These are phyloP conservation scores for Vulpes ferrilata DNA, from an alignment of 2,113 vertebrate genomes.

Conservation along the genomic window DNA sequence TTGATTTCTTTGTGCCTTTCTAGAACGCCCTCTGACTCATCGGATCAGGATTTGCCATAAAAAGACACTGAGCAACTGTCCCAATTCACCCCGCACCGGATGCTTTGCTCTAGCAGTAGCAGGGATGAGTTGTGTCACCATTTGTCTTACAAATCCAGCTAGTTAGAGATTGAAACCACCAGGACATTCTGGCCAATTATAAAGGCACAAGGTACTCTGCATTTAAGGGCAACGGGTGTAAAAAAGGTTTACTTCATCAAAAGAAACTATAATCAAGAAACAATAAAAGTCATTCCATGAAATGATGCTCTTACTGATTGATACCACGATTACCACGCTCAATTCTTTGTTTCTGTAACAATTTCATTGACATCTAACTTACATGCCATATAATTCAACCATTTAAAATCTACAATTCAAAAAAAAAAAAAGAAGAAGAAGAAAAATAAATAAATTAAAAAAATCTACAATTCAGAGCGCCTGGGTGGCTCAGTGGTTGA, in stretches of 20 bases:
- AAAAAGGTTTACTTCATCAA: not conserved
- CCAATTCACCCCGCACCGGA: rapidly evolving
- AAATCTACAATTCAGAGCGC: not conserved
- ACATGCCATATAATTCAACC: not conserved
- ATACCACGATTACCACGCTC: not conserved
- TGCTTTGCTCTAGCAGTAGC: not conserved
- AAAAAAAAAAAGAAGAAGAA: no score
- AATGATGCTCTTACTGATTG: not conserved
- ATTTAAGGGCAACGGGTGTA: not conserved
- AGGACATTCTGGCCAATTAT: not conserved
- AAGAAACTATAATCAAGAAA: not conserved
- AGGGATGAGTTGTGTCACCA: not conserved
- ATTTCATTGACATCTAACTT: not conserved
- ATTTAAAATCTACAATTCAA: not conserved
- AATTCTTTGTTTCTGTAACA: not conserved
- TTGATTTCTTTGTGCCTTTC: not conserved
- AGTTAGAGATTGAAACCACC: not conserved
- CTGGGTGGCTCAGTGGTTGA: no score
- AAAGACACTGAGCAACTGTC: no score
- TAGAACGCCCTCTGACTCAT: not conserved
- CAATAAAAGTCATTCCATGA: not conserved
- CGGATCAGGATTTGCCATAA: not conserved
- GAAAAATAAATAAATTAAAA: no score
- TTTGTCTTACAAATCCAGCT: not conserved
- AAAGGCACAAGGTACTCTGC: not conserved